Conservation (phyloP, 2,113 vertebrate species). For the Rhipidura dahli region DNA sequence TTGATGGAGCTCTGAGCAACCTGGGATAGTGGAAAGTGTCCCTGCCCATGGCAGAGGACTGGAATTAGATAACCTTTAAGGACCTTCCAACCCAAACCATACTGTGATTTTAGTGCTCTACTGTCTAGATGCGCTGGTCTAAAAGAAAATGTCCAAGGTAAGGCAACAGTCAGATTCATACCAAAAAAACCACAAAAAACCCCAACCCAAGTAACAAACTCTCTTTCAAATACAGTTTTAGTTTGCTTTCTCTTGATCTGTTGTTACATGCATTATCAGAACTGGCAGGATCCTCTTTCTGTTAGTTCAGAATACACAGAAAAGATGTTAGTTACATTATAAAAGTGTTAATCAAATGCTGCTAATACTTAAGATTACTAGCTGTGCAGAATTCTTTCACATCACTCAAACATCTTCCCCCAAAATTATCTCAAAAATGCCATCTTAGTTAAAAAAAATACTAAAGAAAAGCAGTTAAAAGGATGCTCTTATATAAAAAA, state of each 20-base stretch:
- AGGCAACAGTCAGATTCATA: neutral
- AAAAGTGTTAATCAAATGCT: neutral
- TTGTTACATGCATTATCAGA: neutral
- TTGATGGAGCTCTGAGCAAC: neutral
- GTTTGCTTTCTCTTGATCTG: neutral
- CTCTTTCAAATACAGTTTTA: neutral
- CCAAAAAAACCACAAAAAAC: neutral
- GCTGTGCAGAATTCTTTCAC: neutral
- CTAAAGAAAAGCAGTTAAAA: neutral
- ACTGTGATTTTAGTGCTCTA: neutral
- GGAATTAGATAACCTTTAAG: neutral
- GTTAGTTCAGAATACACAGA: neutral
- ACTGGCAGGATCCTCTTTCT: neutral
- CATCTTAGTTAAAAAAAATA: neutral
- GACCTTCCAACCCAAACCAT: neutral
- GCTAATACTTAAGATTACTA: neutral
- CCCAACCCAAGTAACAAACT: rapidly evolving
- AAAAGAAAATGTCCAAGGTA: neutral
- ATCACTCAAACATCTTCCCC: neutral
- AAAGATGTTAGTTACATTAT: neutral
- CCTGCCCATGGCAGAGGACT: neutral
- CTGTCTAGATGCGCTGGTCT: neutral
- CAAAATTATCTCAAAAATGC: neutral
- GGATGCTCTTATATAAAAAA: neutral
- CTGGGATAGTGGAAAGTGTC: neutral